Conservation (phyloP, 2,888 invertebrate genomes). For the Noctua janthina region DNA sequence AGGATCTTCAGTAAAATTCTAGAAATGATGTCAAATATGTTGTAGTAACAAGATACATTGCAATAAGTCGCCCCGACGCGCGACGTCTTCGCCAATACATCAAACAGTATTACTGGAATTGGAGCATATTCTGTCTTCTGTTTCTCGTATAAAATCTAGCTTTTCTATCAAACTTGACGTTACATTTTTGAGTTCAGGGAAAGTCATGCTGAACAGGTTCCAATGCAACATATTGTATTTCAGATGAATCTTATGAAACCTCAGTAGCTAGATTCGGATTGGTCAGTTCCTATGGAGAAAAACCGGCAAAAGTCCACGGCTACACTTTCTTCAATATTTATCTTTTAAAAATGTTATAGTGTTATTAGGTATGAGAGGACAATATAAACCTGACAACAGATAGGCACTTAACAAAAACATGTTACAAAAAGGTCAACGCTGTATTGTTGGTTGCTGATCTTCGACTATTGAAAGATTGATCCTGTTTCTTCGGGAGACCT, state of each 20-base stretch:
- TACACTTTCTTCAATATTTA: not conserved
- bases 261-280: not conserved
- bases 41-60: constrained; percentile 22
- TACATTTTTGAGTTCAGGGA: not conserved
- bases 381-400: not conserved
- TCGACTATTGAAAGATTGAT: not conserved
- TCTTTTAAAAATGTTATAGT: not conserved
- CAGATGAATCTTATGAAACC: not conserved
- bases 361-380: not conserved
- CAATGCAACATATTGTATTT: not conserved
- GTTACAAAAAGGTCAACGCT: not conserved
- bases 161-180: constrained; percentile 7
- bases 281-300: not conserved
- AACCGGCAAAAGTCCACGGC: not conserved
- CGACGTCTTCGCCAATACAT: constrained; percentile 25
- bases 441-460: not conserved
- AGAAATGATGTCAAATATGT: constrained; percentile 14
- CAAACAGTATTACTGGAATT: constrained; percentile 18
- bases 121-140: not conserved
- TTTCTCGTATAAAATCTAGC: not conserved
- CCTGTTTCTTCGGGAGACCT: not conserved
- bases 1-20: not conserved
- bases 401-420: not conserved
- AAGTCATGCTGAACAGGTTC: constrained; percentile 1
- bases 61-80: not conserved